Percentiles rank a stretch among this genome's conserved stretches.
These are phyloP conservation scores for Nerophis lumbriciformis DNA, from an alignment of 2,113 vertebrate genomes.

Conservation along the genomic window DNA sequence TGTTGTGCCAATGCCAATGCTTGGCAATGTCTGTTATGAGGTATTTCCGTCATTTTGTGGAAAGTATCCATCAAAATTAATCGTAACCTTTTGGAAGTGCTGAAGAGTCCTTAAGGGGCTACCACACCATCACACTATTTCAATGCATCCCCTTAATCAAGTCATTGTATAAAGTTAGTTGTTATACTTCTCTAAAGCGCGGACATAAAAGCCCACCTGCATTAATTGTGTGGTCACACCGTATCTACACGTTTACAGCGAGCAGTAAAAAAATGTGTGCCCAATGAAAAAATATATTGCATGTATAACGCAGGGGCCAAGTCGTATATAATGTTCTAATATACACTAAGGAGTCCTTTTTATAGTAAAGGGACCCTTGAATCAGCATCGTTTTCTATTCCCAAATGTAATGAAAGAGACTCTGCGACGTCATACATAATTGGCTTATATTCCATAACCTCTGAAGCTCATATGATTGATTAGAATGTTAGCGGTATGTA, in stretches of 20 bases:
- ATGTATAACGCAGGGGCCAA: not conserved
- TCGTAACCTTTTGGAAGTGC: not conserved
- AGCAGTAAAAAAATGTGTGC: not conserved
- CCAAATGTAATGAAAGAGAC: conserved; percentile 16
- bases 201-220: not conserved
- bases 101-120: not conserved
- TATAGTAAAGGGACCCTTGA: not conserved
- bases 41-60: too few species aligned
- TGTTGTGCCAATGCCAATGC: too few species aligned
- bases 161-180: not conserved
- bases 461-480: conserved; percentile 59
- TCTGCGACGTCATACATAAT: conserved; percentile 51
- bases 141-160: conserved; percentile 1
- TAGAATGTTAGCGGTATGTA: conserved; percentile 11
- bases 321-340: not conserved
- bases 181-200: not conserved
- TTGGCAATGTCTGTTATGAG: too few species aligned
- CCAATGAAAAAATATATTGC: too few species aligned
- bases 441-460: conserved; percentile 39
- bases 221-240: not conserved
- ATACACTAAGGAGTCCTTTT: not conserved
- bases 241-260: not conserved
- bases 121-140: not conserved
- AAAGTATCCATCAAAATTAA: too few species aligned
- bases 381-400: not conserved